A percentile compares a stretch with the other conserved stretches of the same genome.
Conservation (phyloP, 2,888 invertebrate species). For the Ochropleura plecta region DNA sequence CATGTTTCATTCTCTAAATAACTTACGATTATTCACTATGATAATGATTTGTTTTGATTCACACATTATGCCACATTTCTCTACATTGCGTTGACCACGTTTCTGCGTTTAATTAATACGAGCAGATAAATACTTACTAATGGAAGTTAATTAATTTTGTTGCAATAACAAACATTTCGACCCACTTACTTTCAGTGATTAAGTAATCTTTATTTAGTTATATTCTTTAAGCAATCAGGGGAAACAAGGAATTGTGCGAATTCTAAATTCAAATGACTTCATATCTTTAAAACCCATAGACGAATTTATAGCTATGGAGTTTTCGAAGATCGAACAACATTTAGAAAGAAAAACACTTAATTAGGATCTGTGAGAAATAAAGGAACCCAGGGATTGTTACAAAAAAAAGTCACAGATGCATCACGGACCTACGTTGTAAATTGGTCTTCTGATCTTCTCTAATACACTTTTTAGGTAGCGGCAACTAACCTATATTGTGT, state of each 20-base stretch:
- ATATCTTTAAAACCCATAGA: not conserved
- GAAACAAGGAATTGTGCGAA: not conserved
- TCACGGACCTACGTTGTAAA: no score
- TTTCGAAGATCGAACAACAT: not conserved
- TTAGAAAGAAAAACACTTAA: not conserved
- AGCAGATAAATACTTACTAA: conserved; percentile 23
- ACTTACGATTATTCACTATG: not conserved
- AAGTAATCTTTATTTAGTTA: conserved; percentile 1
- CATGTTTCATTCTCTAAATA: conserved; percentile 7
- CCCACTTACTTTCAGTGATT: conserved; percentile 1
- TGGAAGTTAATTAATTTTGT: conserved; percentile 22
- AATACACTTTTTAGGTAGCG: no score
- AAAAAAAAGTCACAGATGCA: not conserved
- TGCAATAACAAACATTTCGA: conserved; percentile 14
- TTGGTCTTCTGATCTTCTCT: no score
- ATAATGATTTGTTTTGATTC: conserved; percentile 21
- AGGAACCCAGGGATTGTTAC: no score
- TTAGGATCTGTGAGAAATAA: not conserved
- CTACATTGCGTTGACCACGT: not conserved
- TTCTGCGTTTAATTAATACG: conserved; percentile 23
- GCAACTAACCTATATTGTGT: not conserved
- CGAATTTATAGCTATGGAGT: no score
- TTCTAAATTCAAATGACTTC: not conserved
- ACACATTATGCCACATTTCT: conserved; percentile 4
- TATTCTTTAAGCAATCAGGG: not conserved